Conservation (phyloP, 2,888 invertebrate species). For the Melinaea menophilus region DNA sequence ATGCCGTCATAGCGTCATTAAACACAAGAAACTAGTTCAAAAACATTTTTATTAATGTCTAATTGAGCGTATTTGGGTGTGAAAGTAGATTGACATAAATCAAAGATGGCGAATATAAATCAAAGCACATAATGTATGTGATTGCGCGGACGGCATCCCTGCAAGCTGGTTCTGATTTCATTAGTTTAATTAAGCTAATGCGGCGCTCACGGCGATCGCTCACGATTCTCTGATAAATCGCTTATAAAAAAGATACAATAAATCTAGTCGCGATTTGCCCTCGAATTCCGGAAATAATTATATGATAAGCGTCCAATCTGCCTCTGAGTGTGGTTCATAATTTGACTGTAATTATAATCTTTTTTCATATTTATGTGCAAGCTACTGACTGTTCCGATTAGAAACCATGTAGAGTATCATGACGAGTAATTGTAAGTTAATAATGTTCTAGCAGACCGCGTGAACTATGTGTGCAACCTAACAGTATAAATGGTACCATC, state of each 20-base stretch:
- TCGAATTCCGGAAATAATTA: slow-evolving; percentile 12
- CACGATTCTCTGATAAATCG: slow-evolving; percentile 22
- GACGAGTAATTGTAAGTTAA: no score
- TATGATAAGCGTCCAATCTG: slow-evolving; percentile 6
- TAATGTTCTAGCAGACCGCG: no score
- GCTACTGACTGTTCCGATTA: no score
- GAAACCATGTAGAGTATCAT: no score
- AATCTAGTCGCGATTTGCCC: slow-evolving; percentile 11
- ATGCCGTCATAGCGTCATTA: not conserved
- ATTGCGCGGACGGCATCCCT: not conserved
- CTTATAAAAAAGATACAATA: slow-evolving; percentile 19
- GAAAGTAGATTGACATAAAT: slow-evolving; percentile 15
- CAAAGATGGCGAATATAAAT: slow-evolving; percentile 11
- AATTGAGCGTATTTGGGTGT: slow-evolving; percentile 6
- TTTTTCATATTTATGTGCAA: no score
- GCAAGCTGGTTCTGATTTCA: slow-evolving; percentile 14
- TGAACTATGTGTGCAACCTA: no score
- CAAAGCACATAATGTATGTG: not conserved
- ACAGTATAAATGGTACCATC: no score
- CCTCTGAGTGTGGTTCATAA: not conserved
- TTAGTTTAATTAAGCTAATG: slow-evolving; percentile 28
- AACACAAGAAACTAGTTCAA: slow-evolving; percentile 1
- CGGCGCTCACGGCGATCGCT: slow-evolving; percentile 23
- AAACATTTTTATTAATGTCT: not conserved
- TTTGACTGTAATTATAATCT: not conserved